Base-by-base conservation (phyloP, 2,113 vertebrate species). In the Seriola rivoliana region DNA sequence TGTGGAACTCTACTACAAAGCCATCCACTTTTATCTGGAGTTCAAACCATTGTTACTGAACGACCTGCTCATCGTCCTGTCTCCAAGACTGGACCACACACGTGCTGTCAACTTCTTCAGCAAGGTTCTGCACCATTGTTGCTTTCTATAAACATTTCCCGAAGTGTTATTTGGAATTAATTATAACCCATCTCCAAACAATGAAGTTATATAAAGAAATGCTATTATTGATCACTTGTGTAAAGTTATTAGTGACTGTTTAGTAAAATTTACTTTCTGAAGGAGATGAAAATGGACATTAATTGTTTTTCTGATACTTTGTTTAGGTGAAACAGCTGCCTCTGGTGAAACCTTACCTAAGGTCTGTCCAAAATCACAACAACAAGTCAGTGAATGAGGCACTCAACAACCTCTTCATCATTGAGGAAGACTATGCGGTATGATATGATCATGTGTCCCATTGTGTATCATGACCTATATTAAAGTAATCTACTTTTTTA, bases 321-420 rank as follows among this genome's bases (percentile, higher is more conserved):
- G 76, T 91, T 65, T 83, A 99, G 98, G 97, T 98, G 80, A 99
- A 99, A 79, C 98, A 99, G 90, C 93, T 99, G 72, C 95, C 98
- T 10, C 92, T 99, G 94, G 97, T 99, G 54, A 99, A 99, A 93
- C 97, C 97, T 1, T 99, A 99, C 93, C 93, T 99, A 80, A 96
- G 98, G 71, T 99, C 98, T 32, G 98, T 99, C 92, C 98, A 99
- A 89, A 99, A 97, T 90, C 98, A 99, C 94, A 99, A 99, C 95
- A 99, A 99, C 94, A 99, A 99, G 88, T 96, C 97, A 0, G 98
- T 99, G 79, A 99, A 99, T 8, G 98, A 99, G 80, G 97, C 98
- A 63, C 95, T 99, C 67, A 99, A 99, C 95, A 99, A 99, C 89
- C 98, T 99, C 74, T 99, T 99, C 95, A 99, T 99, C 93, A 96